Evolutionary conservation across 2,113 vertebrate species (phyloP), one percentile per base, ranked within the genome.

Genomic region (Eurystomus gularis): DNA sequence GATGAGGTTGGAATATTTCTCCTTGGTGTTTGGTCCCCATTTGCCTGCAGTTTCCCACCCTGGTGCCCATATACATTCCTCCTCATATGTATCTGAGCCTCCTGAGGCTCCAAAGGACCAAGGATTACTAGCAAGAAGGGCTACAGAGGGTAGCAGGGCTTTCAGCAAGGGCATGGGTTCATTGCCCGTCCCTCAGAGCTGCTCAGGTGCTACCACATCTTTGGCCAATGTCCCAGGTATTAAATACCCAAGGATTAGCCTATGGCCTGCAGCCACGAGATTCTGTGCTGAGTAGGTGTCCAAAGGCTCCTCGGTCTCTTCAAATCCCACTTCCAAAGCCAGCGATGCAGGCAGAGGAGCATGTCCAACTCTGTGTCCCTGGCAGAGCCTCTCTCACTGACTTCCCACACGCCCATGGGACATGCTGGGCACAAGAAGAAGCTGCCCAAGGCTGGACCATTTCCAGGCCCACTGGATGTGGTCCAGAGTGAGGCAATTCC

Each of bases 251-350:
- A 26, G 29, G 52, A 79, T 8, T 9, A 21, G 28, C 21, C 78
- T 2, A 2, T 48, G 66, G 60, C 7, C 20, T 1, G 0, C 19
- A 54, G 26, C 35, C 0, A 2, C 3, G 26, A 39, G 10, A 37
- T 8, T 14, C 17, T 55, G 29, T 48, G 37, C 60, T 54, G 51
- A 37, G 65, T 25, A 40, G 21, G 4, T 28, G 25, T 46, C 88
- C 3, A 3, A 60, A 80, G 17, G 28, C 39, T 93, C 42, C 61
- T 35, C 2, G 2, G 0, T 3, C 42, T 64, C 17, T 70, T 62
- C 48, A 71, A 5, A 49, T 51, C 42, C n/a, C 42, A 51, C 48
- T 29, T 71, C 66, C 55, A 88, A 82, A 58, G 4, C 13, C 57
- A 37, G 18, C 2, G 9, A 21, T 33, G 26, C 70, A 71, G 39